Evolutionary conservation across 2,888 invertebrate genomes (phyloP).

Genomic region (Cephus spinipes): DNA sequence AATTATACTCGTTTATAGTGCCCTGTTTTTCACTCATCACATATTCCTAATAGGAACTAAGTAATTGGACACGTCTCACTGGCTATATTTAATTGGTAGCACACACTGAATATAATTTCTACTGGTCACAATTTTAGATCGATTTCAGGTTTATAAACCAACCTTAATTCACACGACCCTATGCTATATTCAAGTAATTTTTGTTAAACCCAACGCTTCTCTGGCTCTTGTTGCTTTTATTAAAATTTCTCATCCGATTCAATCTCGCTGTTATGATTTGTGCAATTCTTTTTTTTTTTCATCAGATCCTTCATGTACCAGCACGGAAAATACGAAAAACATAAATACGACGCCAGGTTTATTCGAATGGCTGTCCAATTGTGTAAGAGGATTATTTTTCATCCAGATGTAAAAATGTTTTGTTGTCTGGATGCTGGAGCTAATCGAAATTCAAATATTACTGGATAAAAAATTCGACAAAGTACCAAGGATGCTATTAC

Average conservation of each 20-base stretch:
- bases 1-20: background rate
- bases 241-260: background rate
- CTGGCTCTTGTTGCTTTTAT: constrained; percentile 23
- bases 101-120: background rate
- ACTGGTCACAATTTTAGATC: background rate
- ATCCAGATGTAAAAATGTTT: constrained; percentile 25
- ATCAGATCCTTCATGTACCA: background rate
- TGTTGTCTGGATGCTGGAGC: background rate
- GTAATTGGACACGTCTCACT: background rate
- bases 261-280: background rate
- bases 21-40: background rate
- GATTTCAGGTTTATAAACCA: background rate
- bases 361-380: constrained; percentile 17
- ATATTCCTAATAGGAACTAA: background rate
- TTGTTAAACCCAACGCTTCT: constrained; percentile 20
- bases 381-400: constrained; percentile 45
- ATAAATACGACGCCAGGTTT: background rate
- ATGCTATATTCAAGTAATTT: constrained; percentile 13
- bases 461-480: background rate
- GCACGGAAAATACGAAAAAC: background rate
- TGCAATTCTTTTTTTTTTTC: background rate
- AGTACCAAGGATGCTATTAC: background rate
- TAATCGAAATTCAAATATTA: background rate
- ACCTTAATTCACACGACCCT: background rate
- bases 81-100: background rate